These are phyloP conservation scores for Parazoanthus swiftii DNA, from an alignment of 92 coral and sea anemone species.

Conservation along the genomic window DNA sequence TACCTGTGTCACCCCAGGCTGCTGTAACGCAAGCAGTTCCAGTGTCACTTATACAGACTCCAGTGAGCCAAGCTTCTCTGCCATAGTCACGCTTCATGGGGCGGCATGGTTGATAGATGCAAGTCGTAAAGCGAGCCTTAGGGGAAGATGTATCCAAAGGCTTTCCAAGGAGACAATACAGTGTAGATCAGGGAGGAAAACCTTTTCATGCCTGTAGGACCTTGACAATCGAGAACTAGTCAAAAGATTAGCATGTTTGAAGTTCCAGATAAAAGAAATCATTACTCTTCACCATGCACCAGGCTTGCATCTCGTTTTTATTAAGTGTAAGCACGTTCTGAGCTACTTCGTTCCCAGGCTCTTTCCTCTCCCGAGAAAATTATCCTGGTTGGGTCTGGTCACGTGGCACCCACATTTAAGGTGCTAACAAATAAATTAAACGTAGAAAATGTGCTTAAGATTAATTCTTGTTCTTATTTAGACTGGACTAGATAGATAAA, in stretches of 20 bases:
- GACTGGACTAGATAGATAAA: too few relatives aligned
- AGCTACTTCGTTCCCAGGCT: too few relatives aligned
- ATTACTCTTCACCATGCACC: not conserved
- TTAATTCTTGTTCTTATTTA: too few relatives aligned
- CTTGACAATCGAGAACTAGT: too few relatives aligned
- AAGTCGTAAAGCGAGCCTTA: not conserved
- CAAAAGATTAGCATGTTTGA: too few relatives aligned
- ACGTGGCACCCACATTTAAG: too few relatives aligned
- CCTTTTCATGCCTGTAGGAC: too few relatives aligned
- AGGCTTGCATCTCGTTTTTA: not conserved
- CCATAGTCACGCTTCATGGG: not conserved
- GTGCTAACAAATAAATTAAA: too few relatives aligned
- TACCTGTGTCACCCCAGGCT: constrained; percentile 37
- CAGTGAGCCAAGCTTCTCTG: constrained; percentile 30
- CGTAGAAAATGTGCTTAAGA: too few relatives aligned
- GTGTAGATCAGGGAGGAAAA: not conserved
- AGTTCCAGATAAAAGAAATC: not conserved
- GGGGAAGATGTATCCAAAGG: not conserved
- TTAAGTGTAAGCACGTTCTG: not conserved
- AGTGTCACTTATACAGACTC: constrained; percentile 29
- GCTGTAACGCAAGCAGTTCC: constrained; percentile 35
- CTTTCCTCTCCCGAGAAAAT: too few relatives aligned
- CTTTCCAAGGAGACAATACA: not conserved
- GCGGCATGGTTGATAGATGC: too few relatives aligned
- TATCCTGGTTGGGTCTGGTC: too few relatives aligned